Conservation (phyloP, 2,113 vertebrate species). For the Rattus norvegicus region GRCr8 NC_086020.1:237617501-237618000, state of each 20-base stretch:
- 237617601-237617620: background rate
- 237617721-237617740: background rate
- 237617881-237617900: background rate
- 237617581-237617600: background rate
- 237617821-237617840: background rate
- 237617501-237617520: background rate
- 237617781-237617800: conserved; percentile 1
- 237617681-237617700: background rate
- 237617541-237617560: background rate
- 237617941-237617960: background rate
- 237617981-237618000: background rate
- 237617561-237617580: background rate
- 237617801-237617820: background rate
- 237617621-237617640: background rate
- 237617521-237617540: background rate
- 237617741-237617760: background rate
- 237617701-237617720: background rate
- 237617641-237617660: background rate
- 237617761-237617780: background rate
- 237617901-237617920: background rate
- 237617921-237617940: background rate
- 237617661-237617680: background rate
- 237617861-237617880: background rate
- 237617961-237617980: background rate
- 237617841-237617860: background rate